phyloP scores from a whole-genome alignment of 2,113 vertebrate genomes.

The Pterocles orientalis region DNA sequence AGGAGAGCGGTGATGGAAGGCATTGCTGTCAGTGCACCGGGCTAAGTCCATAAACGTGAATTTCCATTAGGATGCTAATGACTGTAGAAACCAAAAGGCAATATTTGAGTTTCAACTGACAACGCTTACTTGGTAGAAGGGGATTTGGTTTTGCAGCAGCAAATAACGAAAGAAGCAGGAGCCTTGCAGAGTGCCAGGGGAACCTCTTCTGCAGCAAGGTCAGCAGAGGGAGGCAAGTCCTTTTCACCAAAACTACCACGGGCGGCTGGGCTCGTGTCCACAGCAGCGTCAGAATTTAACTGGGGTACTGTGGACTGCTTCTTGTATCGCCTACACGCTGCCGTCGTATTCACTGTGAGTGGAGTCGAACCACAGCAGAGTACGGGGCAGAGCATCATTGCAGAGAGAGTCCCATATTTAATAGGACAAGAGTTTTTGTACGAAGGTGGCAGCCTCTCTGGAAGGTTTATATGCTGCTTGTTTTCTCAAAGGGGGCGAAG shows the following conservation, averaged over 20 bases:
- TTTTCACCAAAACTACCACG: neutral
- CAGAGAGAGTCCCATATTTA: neutral
- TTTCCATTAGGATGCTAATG: slow-evolving; percentile 61
- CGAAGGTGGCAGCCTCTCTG: neutral
- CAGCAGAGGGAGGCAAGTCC: neutral
- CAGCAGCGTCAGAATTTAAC: neutral
- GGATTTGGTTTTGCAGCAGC: slow-evolving; percentile 31
- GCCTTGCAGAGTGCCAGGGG: neutral
- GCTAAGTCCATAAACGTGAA: neutral
- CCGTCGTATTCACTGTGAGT: accelerated
- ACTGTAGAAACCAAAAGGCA: slow-evolving; percentile 18
- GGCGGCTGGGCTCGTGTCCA: neutral
- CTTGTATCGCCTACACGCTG: neutral
- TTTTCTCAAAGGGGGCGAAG: neutral
- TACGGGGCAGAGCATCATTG: neutral
- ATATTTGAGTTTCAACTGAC: slow-evolving; percentile 16
- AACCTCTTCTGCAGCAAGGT: neutral
- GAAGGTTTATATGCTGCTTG: neutral
- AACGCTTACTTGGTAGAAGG: neutral
- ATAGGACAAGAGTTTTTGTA: neutral
- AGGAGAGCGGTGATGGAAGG: neutral
- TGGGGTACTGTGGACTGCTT: accelerated
- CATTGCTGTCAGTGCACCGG: neutral
- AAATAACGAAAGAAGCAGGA: neutral
- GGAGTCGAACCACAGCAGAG: accelerated